Evolutionary conservation across 2,888 invertebrate species (phyloP).

Genomic region (Ochropleura leucogaster): DNA sequence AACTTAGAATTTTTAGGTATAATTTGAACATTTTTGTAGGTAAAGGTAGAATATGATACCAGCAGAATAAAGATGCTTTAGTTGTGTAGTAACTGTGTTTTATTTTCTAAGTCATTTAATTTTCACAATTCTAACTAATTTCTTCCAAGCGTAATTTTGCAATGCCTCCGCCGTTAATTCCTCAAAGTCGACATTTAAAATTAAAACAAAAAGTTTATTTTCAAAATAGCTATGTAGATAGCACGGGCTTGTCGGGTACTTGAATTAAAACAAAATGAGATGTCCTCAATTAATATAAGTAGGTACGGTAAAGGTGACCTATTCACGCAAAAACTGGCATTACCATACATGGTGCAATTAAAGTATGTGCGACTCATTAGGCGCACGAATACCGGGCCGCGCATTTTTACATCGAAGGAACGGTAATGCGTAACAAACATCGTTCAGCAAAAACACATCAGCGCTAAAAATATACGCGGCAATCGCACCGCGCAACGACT

Average conservation of each 20-base stretch:
- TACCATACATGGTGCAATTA: constrained; percentile 69
- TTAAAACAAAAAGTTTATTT: constrained; percentile 11
- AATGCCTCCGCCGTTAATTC: background rate
- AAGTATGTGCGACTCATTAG: constrained; percentile 70
- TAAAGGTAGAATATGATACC: background rate
- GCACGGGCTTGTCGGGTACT: background rate
- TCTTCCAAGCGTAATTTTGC: background rate
- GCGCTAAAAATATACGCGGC: constrained; percentile 85
- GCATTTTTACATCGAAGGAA: constrained; percentile 74
- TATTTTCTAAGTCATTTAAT: background rate
- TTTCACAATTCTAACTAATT: background rate
- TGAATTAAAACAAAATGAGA: constrained; percentile 49
- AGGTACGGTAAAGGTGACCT: constrained; percentile 58
- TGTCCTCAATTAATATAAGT: constrained; percentile 47
- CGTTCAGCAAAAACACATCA: constrained; percentile 85
- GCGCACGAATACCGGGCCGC: constrained; percentile 62
- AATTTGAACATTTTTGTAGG: background rate
- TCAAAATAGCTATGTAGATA: constrained; percentile 7
- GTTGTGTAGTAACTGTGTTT: background rate
- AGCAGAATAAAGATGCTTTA: background rate
- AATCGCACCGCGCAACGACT: constrained; percentile 76
- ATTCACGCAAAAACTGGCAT: constrained; percentile 70
- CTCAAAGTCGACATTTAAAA: background rate
- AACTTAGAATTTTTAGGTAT: background rate
- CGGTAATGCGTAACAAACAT: constrained; percentile 69